These are phyloP conservation scores for Rhorus exstirpatorius DNA, from an alignment of 2,888 invertebrate species.

Conservation along the genomic window DNA sequence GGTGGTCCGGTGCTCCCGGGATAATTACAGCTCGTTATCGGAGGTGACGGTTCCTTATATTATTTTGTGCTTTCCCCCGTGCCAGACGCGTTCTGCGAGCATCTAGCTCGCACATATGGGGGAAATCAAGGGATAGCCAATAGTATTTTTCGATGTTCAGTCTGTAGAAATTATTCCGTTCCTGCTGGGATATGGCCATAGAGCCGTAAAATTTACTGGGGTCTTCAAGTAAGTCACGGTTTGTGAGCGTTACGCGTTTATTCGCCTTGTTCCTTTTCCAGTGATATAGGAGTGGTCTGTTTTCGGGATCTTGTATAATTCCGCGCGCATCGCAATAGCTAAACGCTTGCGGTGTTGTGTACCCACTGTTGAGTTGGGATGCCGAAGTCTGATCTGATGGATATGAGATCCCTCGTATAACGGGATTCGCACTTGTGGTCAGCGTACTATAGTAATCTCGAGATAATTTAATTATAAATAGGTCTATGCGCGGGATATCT, in stretches of 20 bases:
- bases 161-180: too few relatives aligned
- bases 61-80: too few relatives aligned
- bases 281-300: slow-evolving; percentile 45
- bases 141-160: slow-evolving; percentile 1
- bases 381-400: too few relatives aligned
- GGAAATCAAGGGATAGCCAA: slow-evolving; percentile 9
- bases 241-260: slow-evolving; percentile 23
- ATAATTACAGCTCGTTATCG: too few relatives aligned
- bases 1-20: too few relatives aligned
- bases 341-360: slow-evolving; percentile 44
- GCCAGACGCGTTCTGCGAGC: background rate
- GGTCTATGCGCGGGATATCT: slow-evolving; percentile 22
- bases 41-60: too few relatives aligned
- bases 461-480: too few relatives aligned
- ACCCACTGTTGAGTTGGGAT: background rate
- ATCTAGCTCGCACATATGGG: background rate
- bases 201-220: slow-evolving; percentile 3
- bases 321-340: slow-evolving; percentile 12
- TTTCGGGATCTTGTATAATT: slow-evolving; percentile 22
- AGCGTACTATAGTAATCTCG: slow-evolving; percentile 28
- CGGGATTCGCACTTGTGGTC: slow-evolving; percentile 12
- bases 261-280: slow-evolving; percentile 44
- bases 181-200: too few relatives aligned
- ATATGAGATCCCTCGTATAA: background rate
- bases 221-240: background rate